Evolutionary conservation across 1,140 invertebrate genomes (phyloP).

Genomic region (Hormaphis cornu): DNA sequence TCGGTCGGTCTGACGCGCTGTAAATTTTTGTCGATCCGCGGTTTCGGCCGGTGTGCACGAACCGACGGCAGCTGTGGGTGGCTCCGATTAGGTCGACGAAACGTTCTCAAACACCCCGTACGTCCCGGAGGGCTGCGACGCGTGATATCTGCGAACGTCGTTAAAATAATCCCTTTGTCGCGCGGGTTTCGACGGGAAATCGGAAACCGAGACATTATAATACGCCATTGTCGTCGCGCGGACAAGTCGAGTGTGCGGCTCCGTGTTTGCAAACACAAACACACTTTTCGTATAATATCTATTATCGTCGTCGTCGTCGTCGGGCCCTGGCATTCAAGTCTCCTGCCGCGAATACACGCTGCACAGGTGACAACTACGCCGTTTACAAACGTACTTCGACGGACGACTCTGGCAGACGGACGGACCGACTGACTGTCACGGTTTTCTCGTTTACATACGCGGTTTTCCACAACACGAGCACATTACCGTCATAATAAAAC

Average conservation of each 20-base stretch:
- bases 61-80: too few relatives aligned
- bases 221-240: background rate
- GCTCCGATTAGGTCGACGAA: too few relatives aligned
- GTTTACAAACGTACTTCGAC: background rate
- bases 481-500: background rate
- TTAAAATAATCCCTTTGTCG: slow-evolving; percentile 18
- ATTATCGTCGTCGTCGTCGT: background rate
- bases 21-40: too few relatives aligned
- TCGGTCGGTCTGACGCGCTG: too few relatives aligned
- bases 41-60: too few relatives aligned
- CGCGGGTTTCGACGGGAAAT: background rate
- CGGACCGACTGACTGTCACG: background rate
- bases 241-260: slow-evolving; percentile 22
- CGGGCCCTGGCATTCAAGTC: slow-evolving; percentile 10
- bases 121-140: background rate
- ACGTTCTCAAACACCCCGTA: background rate
- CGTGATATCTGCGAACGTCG: background rate
- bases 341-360: background rate
- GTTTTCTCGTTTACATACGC: too few relatives aligned
- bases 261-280: slow-evolving; percentile 9
- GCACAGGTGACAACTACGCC: too few relatives aligned
- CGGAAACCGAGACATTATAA: slow-evolving; percentile 14
- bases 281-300: too few relatives aligned
- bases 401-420: background rate
- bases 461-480: too few relatives aligned